Base-by-base conservation (phyloP, 2,888 invertebrate species). In the Stegana nigrithorax region DNA sequence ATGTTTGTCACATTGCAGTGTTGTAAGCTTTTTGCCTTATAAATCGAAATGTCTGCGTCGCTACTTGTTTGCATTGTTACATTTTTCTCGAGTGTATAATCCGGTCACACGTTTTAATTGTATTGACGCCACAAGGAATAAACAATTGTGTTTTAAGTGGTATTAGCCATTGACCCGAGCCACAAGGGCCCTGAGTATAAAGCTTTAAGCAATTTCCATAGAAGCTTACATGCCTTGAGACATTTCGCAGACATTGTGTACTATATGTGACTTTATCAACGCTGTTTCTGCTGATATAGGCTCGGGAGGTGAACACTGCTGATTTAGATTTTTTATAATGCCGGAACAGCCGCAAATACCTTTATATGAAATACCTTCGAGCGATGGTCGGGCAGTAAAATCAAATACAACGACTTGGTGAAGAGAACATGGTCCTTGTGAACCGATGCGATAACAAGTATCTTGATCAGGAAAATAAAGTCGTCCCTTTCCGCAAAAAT, bases 361-460 rank as follows among this genome's bases (percentile, higher is more conserved):
- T 72, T 93, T 92, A 82, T 93, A 93, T 51, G 93, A 92, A 47
- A 94, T 89, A 0, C 94, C 94, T 75, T 94, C 93, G 1, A 93
- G 79, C 0, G 93, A 92, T 0, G 93, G 93, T 1, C 93, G 86
- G 0, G 92, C 90, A 19, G 90, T 91, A 75, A 93, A 92, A 85
- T 95, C 94, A 81, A 93, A 95, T 0, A 93, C 90, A 2, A 95
- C 91, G 7, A 94, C 89, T 78, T 92, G 90, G 1, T 92, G 91
- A 5, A 86, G 83, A 0, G 89, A 87, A 72, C 95, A 95, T 0
- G 94, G 94, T 25, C 93, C 94, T 26, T 89, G 89, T 0, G 91
- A 88, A 0, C 94, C 94, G 8, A 94, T 91, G 60, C 91, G 88
- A 86, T 93, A 93, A 83, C 95, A 95, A 1, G 90, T 90, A 32